These are phyloP conservation scores for Cinara cedri DNA, from an alignment of 2,888 invertebrate species.

Conservation along the genomic window DNA sequence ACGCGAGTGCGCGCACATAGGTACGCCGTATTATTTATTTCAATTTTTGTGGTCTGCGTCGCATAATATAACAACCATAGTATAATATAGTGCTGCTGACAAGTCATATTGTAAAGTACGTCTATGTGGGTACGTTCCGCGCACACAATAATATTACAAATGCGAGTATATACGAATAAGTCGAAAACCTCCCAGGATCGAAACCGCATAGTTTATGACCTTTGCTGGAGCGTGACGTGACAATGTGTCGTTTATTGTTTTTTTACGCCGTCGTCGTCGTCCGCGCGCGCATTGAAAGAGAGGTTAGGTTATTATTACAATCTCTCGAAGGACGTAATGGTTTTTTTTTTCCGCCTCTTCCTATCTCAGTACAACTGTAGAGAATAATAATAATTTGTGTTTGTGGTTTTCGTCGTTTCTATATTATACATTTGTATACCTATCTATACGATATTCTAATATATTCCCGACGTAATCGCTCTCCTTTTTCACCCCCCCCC, in stretches of 20 bases:
- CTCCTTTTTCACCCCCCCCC: not conserved
- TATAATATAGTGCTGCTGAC: too few relatives aligned
- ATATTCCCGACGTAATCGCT: not conserved
- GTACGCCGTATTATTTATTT: slow-evolving; percentile 39
- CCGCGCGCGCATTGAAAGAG: too few relatives aligned
- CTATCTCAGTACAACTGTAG: too few relatives aligned
- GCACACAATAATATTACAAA: too few relatives aligned
- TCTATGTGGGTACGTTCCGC: too few relatives aligned
- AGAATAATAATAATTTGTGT: too few relatives aligned
- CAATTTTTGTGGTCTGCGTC: slow-evolving; percentile 33
- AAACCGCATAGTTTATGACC: slow-evolving; percentile 33
- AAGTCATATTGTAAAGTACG: too few relatives aligned
- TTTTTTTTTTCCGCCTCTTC: too few relatives aligned
- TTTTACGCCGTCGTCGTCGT: not conserved
- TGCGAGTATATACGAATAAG: not conserved
- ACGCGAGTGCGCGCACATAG: slow-evolving; percentile 6
- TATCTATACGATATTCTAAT: not conserved
- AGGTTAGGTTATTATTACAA: not conserved
- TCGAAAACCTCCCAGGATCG: slow-evolving; percentile 22
- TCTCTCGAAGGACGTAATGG: not conserved
- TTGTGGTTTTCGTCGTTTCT: not conserved
- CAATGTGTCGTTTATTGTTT: slow-evolving; percentile 31
- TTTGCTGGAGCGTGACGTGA: slow-evolving; percentile 32
- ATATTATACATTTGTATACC: not conserved
- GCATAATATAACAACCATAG: too few relatives aligned